These are phyloP conservation scores for Camponotus fellah DNA, from an alignment of 2,888 invertebrate species.

Conservation along the genomic window DNA sequence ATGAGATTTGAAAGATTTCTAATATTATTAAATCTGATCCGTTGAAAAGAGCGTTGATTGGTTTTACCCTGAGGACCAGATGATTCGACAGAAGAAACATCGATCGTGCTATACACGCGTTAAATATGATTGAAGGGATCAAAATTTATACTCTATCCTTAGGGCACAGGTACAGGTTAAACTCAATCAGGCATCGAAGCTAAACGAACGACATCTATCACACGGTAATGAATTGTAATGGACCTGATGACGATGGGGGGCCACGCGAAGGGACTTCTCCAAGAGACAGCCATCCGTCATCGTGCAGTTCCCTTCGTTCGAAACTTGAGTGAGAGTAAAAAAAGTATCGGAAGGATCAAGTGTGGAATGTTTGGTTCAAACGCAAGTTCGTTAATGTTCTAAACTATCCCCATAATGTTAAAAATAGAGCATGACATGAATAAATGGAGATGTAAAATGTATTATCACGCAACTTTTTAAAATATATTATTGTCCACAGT, in stretches of 20 bases:
- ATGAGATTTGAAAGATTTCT: constrained; percentile 14
- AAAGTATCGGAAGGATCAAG: constrained; percentile 33
- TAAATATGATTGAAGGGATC: constrained; percentile 67
- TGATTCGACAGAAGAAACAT: constrained; percentile 56
- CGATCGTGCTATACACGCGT: constrained; percentile 61
- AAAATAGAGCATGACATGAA: constrained; percentile 16
- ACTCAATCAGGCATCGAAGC: constrained; percentile 80
- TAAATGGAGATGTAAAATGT: constrained; percentile 2
- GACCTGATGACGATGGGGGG: constrained; percentile 76
- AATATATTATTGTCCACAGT: too few species aligned
- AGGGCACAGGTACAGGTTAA: constrained; percentile 70
- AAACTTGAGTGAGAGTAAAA: constrained; percentile 45
- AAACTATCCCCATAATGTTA: background rate
- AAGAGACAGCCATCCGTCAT: constrained; percentile 82
- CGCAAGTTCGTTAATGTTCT: constrained; percentile 25
- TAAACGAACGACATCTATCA: constrained; percentile 82
- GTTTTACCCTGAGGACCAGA: constrained; percentile 37
- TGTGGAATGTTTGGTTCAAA: constrained; percentile 41
- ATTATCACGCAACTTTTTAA: background rate
- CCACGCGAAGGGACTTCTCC: constrained; percentile 66
- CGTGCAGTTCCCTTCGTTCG: constrained; percentile 69
- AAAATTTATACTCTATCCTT: constrained; percentile 57
- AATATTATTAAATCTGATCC: constrained; percentile 33
- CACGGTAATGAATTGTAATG: constrained; percentile 81
- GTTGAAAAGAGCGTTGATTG: constrained; percentile 58